Evolutionary conservation across 2,888 invertebrate genomes (phyloP), one percentile per base, ranked within the genome.

Genomic region (Gandaritis pyraliata): DNA sequence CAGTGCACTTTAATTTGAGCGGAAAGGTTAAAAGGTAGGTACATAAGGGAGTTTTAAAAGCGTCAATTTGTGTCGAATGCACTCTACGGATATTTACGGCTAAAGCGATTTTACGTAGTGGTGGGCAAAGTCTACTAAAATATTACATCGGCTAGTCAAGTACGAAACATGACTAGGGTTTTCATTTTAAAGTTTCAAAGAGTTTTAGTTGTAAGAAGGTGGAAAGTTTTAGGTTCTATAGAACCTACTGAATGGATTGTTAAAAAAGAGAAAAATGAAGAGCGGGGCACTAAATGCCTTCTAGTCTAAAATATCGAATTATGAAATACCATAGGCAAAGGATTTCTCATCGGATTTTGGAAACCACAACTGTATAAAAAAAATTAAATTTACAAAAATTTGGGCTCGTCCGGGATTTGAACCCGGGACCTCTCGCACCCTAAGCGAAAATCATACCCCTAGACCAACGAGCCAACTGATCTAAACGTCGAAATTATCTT

Each of bases 401-500:
- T 76, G 88, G 90, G 89, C 89, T 90, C 89, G 89, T 88, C 89
- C 89, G 90, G 89, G 89, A 90, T 88, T 91, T 90, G 89, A 90
- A 90, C 90, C 90, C 90, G 90, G 90, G 91, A 91, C 92, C 91
- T 88, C 90, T 90, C 90, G 90, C 88, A 94, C 94, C 94, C 94
- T 93, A 94, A 94, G 94, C 94, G 93, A 93, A 93, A 94, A 94
- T 94, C 93, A 93, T 94, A 94, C 94, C 94, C 93, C 94, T 94
- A 94, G 94, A 94, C 94, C 94, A 94, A 93, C 93, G 94, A 94
- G 94, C 94, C 94, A 72, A 70, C 70, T 76, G 70, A 36, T 0
- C 0, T 1, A 0, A 0, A 0, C 0, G 5, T 3, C n/a, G 49
- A 64, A 64, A 57, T 52, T 64, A 49, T 23, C 48, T 1, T 10